Evolutionary conservation across 2,888 invertebrate species (phyloP).

Genomic region (Notodonta ziczac): DNA sequence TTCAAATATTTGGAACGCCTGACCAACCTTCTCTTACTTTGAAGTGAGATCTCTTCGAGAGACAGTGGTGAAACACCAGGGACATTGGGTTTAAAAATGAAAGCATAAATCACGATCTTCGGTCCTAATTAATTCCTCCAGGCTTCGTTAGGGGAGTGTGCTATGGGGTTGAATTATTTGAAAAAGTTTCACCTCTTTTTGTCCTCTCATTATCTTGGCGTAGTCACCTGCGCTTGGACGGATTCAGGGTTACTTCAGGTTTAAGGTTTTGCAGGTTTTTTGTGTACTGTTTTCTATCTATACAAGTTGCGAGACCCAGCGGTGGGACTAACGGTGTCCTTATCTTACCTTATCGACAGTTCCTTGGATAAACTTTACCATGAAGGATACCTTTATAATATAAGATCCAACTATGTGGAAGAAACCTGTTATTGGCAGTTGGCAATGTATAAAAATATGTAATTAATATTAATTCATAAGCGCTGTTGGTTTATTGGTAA

Average conservation of each 20-base stretch:
- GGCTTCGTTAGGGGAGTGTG: slow-evolving; percentile 64
- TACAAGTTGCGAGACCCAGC: too few species aligned
- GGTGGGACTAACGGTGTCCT: too few species aligned
- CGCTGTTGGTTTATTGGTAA: too few species aligned
- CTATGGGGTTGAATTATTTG: slow-evolving; percentile 68
- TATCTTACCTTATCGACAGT: too few species aligned
- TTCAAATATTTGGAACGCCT: background rate
- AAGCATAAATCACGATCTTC: slow-evolving; percentile 84
- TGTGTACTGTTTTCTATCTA: background rate
- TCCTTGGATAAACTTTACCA: too few species aligned
- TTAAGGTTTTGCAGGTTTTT: slow-evolving; percentile 10
- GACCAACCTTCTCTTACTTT: background rate
- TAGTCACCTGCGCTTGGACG: slow-evolving; percentile 57
- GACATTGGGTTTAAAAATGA: slow-evolving; percentile 82
- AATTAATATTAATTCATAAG: too few species aligned
- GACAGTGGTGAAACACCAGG: slow-evolving; percentile 43
- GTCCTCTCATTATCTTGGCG: slow-evolving; percentile 62
- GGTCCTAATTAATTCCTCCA: slow-evolving; percentile 83
- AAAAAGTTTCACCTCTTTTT: slow-evolving; percentile 70
- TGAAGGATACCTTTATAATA: too few species aligned
- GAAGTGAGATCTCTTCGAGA: slow-evolving; percentile 31
- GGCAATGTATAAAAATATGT: too few species aligned
- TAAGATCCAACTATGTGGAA: too few species aligned
- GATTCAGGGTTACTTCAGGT: slow-evolving; percentile 23
- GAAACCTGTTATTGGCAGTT: too few species aligned